Conservation (phyloP, 2,113 vertebrate genomes). For the Halichoeres trimaculatus region DNA sequence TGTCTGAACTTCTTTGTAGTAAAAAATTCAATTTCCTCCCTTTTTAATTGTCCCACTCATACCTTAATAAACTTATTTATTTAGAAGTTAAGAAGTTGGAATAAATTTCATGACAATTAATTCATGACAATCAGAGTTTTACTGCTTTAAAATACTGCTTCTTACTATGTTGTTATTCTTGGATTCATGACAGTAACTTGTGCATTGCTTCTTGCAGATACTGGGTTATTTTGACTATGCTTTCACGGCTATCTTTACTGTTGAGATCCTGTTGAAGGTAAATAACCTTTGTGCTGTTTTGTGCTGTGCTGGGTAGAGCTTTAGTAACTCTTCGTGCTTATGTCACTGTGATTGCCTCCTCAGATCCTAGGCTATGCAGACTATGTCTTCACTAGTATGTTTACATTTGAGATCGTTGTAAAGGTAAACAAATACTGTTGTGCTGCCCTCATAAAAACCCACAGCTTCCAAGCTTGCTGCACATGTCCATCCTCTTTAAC, state of each 20-base stretch:
- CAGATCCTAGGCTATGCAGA: constrained; percentile 97
- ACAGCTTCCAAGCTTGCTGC: constrained; percentile 78
- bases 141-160: background rate
- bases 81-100: no score
- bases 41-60: no score
- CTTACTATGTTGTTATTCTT: constrained; percentile 49
- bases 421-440: constrained; percentile 88
- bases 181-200: constrained; percentile 67
- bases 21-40: no score
- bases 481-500: constrained; percentile 75
- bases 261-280: constrained; percentile 99
- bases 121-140: background rate
- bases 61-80: no score
- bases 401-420: constrained; percentile 97
- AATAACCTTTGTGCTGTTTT: constrained; percentile 77
- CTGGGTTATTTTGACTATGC: constrained; percentile 99
- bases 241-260: constrained; percentile 99
- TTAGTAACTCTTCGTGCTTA: constrained; percentile 75
- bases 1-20: no score
- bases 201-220: constrained; percentile 94
- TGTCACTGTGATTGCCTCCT: constrained; percentile 89
- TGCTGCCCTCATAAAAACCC: constrained; percentile 79
- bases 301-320: constrained; percentile 73
- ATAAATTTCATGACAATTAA: no score
- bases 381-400: constrained; percentile 98